Base-by-base conservation (phyloP, 2,113 vertebrate genomes). In the Dromaius novaehollandiae region DNA sequence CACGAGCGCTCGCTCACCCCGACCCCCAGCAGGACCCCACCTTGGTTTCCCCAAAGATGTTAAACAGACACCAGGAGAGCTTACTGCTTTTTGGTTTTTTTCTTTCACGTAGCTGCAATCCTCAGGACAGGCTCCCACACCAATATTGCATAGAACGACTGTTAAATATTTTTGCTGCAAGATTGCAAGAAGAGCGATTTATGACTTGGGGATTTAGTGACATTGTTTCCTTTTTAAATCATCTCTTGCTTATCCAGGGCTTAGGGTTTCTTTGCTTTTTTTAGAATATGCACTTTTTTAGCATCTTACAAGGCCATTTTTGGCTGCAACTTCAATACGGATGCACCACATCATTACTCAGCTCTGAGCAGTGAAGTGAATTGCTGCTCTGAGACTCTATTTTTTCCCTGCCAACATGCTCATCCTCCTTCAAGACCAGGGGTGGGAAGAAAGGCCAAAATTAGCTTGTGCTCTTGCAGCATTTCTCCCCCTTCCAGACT, bases 61-160 rank as follows among this genome's bases (percentile, higher is more conserved):
- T 75, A 53, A 90, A 32, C 16, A 75, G 51, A 11, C 32, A 4
- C 13, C 55, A 28, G 50, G 34, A 63, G 13, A 12, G 56, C 61
- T 46, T 65, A 7, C 21, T 82, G 63, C 21, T 34, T 48, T 78
- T 32, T 1, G 16, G 9, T 4, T 32, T 2, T 79, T 84, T 82
- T 65, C 32, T 69, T 64, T 51, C 46, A 13, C 17, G 20, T 0
- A 40, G 22, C 22, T 44, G 32, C 48, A 64, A 18, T 44, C 50
- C 25, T 81, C 70, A 1, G 0, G 63, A 64, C 38, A 68, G 36
- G n/a, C 4, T 82, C 24, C 40, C 4, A 2, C 0, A 0, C 16
- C 20, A 9, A 19, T 6, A 8, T 28, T 19, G 61, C 26, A 15
- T 4, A 5, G 26, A 6, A 64, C 1, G 2, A 20, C 30, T 75